These are phyloP conservation scores for Onychorhynchus coronatus DNA, from an alignment of 2,113 vertebrate species.

Conservation along the genomic window DNA sequence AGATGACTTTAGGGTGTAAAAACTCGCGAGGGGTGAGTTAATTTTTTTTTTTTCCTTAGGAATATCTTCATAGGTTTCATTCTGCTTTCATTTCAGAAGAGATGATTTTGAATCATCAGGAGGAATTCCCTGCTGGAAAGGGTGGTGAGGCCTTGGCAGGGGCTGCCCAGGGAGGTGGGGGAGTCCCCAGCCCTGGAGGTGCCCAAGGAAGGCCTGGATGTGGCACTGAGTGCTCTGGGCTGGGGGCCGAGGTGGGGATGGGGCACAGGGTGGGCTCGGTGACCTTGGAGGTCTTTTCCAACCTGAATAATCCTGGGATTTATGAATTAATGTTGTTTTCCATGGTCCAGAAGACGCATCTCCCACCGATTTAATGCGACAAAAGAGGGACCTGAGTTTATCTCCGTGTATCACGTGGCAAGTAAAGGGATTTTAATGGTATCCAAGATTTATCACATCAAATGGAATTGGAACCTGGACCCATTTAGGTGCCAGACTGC, in stretches of 20 bases:
- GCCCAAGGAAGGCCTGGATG: not conserved
- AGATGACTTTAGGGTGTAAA: not conserved
- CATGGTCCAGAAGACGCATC: not conserved
- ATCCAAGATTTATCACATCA: not conserved
- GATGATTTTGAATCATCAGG: not conserved
- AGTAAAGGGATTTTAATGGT: not conserved
- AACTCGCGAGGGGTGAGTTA: not conserved
- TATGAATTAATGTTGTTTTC: not conserved
- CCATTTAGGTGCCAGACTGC: not conserved
- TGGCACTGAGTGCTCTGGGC: not conserved
- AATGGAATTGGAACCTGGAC: not conserved
- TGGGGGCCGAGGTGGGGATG: not conserved
- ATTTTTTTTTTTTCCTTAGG: not conserved
- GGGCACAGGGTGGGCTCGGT: rapidly evolving
- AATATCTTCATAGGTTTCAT: not conserved
- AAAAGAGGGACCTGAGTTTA: not conserved
- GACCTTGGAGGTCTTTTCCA: not conserved
- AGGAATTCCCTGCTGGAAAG: not conserved
- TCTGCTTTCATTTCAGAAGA: not conserved
- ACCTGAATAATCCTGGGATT: not conserved
- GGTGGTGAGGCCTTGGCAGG: not conserved
- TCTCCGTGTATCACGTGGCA: not conserved
- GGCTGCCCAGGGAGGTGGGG: not conserved
- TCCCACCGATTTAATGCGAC: not conserved
- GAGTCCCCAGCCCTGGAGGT: not conserved